Conservation (phyloP, 2,113 vertebrate genomes). For the Indicator maculatus region DNA sequence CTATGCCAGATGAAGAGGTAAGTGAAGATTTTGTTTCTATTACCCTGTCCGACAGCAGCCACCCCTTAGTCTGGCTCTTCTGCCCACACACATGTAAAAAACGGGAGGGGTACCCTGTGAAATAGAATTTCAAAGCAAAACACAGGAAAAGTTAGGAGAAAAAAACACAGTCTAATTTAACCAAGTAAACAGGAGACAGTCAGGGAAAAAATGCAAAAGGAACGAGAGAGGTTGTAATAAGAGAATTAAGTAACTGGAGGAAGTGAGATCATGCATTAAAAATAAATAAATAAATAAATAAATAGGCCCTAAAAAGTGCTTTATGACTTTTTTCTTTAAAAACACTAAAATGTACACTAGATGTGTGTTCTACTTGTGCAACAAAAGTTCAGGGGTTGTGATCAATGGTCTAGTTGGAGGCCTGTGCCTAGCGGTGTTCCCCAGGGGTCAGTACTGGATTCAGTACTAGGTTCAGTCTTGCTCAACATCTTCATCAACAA, state of each 20-base stretch:
- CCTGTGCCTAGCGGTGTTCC: too few relatives aligned
- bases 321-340: background rate
- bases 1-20: background rate
- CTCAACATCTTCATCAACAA: too few relatives aligned
- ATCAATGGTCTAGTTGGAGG: too few relatives aligned
- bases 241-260: background rate
- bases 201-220: background rate
- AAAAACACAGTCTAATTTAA: background rate
- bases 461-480: too few relatives aligned
- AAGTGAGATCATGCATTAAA: background rate
- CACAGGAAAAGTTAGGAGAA: background rate
- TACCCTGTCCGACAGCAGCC: conserved; percentile 33
- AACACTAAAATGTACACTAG: background rate
- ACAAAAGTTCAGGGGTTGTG: background rate
- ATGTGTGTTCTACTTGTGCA: background rate
- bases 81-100: conserved; percentile 64
- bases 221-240: background rate
- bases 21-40: background rate
- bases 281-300: background rate
- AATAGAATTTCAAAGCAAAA: conserved; percentile 50
- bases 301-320: background rate
- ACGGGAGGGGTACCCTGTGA: conserved; percentile 52
- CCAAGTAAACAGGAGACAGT: background rate
- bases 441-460: too few relatives aligned
- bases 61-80: conserved; percentile 48